Evolutionary conservation across 2,888 invertebrate species (phyloP).

Genomic region (Lomographa bimaculata): DNA sequence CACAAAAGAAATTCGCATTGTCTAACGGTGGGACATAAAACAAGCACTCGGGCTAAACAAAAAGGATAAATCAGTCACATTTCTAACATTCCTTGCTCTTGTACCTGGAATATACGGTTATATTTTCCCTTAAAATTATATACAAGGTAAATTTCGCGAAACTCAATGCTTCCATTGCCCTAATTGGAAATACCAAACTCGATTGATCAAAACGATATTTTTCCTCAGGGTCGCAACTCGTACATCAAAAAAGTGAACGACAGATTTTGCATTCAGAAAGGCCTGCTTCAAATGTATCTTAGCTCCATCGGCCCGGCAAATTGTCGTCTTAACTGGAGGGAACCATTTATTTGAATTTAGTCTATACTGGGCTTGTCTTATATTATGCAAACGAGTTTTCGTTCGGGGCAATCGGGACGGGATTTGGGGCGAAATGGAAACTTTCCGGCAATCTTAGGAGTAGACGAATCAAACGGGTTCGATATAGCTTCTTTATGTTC

Average conservation of each 20-base stretch:
- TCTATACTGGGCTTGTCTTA: conserved; percentile 65
- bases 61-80: conserved; percentile 11
- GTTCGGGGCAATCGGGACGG: conserved; percentile 50
- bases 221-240: conserved; percentile 35
- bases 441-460: conserved; percentile 47
- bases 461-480: conserved; percentile 49
- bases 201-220: conserved; percentile 35
- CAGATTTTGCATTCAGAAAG: conserved; percentile 61
- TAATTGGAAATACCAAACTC: conserved; percentile 9
- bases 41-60: conserved; percentile 7
- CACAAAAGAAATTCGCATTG: conserved; percentile 21
- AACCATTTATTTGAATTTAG: conserved; percentile 75
- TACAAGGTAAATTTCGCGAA: conserved; percentile 1
- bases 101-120: not conserved
- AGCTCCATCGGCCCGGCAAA: conserved; percentile 69
- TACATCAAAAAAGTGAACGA: conserved; percentile 50
- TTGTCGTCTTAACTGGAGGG: conserved; percentile 70
- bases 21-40: conserved; percentile 15
- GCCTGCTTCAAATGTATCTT: conserved; percentile 65
- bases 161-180: conserved; percentile 5
- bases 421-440: conserved; percentile 49
- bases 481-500: conserved; percentile 46
- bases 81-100: conserved; percentile 3
- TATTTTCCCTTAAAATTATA: not conserved
- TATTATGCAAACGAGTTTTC: conserved; percentile 72